Conservation (phyloP, 2,888 invertebrate species). For the Gymnocheta viridis region DNA sequence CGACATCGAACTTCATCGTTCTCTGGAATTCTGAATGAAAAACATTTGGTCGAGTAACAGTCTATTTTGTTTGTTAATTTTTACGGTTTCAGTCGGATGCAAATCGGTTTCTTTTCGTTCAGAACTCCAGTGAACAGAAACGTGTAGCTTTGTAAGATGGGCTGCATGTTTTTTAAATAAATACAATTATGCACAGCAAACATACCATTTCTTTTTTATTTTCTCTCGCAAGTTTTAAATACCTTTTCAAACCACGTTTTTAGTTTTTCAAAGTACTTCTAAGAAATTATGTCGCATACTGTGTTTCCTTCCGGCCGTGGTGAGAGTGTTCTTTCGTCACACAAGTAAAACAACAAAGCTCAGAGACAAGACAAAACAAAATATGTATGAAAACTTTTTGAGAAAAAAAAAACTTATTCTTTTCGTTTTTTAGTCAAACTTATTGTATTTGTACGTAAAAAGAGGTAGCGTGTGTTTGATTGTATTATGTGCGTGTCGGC, state of each 20-base stretch:
- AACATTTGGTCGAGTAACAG: too few relatives aligned
- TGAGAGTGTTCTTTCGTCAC: constrained; percentile 35
- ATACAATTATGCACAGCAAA: too few relatives aligned
- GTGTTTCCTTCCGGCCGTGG: constrained; percentile 53
- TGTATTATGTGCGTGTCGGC: constrained; percentile 15
- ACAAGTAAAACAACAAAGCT: constrained; percentile 24
- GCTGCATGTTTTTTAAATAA: too few relatives aligned
- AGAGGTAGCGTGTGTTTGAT: constrained; percentile 27
- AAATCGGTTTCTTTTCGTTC: too few relatives aligned
- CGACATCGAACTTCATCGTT: too few relatives aligned
- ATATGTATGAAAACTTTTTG: neutral
- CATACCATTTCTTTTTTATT: too few relatives aligned
- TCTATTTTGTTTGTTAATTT: too few relatives aligned
- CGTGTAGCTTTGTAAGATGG: too few relatives aligned
- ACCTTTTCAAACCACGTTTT: neutral
- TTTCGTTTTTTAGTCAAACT: neutral
- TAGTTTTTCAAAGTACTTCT: neutral
- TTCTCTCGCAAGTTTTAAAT: neutral
- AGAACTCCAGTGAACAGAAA: too few relatives aligned
- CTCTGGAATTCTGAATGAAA: too few relatives aligned
- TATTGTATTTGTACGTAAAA: neutral
- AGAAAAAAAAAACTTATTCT: neutral
- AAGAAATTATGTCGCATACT: constrained; percentile 56
- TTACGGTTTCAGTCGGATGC: too few relatives aligned
- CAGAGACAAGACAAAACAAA: constrained; percentile 13